A percentile compares a stretch with the other conserved stretches of the same genome.
Evolutionary conservation across 2,888 invertebrate genomes (phyloP).

Genomic region (Allygus modestus): DNA sequence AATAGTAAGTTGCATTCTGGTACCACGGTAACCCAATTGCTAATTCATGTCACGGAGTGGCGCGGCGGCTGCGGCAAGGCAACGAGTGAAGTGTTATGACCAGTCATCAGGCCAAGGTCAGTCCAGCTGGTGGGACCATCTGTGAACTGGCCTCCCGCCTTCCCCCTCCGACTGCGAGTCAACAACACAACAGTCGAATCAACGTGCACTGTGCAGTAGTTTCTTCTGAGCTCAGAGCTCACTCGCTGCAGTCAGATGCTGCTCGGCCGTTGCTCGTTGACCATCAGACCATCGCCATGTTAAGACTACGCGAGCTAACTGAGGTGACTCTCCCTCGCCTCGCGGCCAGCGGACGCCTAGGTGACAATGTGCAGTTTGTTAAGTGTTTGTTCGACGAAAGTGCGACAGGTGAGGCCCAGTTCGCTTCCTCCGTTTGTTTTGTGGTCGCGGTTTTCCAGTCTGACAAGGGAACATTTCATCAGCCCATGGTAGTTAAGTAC

Average conservation of each 20-base stretch:
- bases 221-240: not conserved
- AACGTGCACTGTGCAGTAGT: too few relatives aligned
- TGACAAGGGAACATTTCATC: not conserved
- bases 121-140: not conserved
- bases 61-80: too few relatives aligned
- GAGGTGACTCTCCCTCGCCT: not conserved
- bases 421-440: constrained; percentile 37
- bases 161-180: not conserved
- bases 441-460: constrained; percentile 33
- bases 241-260: not conserved
- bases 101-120: not conserved
- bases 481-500: constrained; percentile 34
- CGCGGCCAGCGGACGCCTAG: constrained; percentile 38
- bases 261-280: too few relatives aligned
- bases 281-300: not conserved
- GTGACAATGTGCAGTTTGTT: constrained; percentile 17
- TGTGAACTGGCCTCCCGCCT: not conserved
- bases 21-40: too few relatives aligned
- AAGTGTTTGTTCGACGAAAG: constrained; percentile 1
- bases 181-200: too few relatives aligned
- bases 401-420: constrained; percentile 33
- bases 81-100: too few relatives aligned
- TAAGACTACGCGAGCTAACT: not conserved
- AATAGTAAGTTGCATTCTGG: too few relatives aligned
- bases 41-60: too few relatives aligned